Percentiles rank a stretch among this genome's conserved stretches.
Conservation (phyloP, 2,113 vertebrate species). For the Lontra canadensis region DNA sequence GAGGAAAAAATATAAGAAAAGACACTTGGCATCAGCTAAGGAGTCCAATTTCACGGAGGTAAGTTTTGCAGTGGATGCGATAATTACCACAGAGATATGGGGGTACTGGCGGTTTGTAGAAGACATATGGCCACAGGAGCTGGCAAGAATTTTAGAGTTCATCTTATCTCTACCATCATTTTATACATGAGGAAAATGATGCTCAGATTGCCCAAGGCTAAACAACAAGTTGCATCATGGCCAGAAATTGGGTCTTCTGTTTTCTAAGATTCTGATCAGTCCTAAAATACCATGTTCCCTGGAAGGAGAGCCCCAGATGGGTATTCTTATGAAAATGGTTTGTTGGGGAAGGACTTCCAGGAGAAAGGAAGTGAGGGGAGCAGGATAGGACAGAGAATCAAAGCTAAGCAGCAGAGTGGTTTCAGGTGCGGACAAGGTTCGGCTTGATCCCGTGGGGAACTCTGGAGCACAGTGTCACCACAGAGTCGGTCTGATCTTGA, state of each 20-base stretch:
- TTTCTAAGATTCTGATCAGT: background rate
- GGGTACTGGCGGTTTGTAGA: background rate
- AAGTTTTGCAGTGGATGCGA: background rate
- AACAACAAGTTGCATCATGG: background rate
- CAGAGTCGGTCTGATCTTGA: background rate
- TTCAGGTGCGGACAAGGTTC: background rate
- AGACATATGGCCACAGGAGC: background rate
- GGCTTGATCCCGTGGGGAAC: background rate
- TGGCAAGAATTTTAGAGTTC: background rate
- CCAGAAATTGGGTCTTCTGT: background rate
- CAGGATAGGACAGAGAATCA: no score
- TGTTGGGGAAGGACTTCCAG: background rate
- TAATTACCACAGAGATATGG: background rate
- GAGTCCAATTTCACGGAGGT: background rate
- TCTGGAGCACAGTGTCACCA: background rate
- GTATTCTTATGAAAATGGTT: background rate
- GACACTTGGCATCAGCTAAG: background rate
- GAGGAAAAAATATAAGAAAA: background rate
- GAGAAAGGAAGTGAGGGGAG: background rate
- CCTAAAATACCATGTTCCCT: background rate
- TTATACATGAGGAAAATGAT: background rate
- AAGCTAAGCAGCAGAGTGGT: background rate
- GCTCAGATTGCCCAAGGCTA: background rate
- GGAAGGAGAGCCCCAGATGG: background rate
- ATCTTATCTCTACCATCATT: background rate